A percentile compares a stretch with the other conserved stretches of the same genome.
Conservation (phyloP, 2,888 invertebrate species). For the Anarsia innoxiella region DNA sequence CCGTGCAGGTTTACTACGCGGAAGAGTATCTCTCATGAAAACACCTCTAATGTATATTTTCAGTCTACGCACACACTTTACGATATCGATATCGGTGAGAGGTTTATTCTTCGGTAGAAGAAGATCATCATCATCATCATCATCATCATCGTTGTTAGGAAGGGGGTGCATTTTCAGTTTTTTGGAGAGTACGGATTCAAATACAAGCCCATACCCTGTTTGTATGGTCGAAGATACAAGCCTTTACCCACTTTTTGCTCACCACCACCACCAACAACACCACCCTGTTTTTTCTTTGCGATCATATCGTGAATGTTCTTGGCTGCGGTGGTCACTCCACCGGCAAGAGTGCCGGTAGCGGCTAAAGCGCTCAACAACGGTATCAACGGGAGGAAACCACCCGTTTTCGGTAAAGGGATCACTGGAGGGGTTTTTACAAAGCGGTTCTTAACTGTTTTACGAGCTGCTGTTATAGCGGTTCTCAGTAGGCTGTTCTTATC, state of each 20-base stretch:
- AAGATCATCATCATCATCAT: too few relatives aligned
- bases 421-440: constrained; percentile 6
- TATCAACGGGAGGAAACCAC: constrained; percentile 33
- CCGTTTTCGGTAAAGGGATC: constrained; percentile 32
- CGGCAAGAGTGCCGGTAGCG: constrained; percentile 9
- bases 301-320: constrained; percentile 1
- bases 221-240: constrained; percentile 30
- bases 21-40: constrained; percentile 22
- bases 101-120: too few relatives aligned
- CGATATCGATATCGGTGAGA: constrained; percentile 9
- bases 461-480: too few relatives aligned
- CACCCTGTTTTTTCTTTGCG: background rate
- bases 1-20: constrained; percentile 14
- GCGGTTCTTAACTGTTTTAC: too few relatives aligned
- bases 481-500: too few relatives aligned
- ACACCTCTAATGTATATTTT: constrained; percentile 19
- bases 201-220: constrained; percentile 6
- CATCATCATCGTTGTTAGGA: too few relatives aligned
- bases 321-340: constrained; percentile 21
- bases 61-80: constrained; percentile 1
- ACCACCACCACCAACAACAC: too few relatives aligned
- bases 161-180: background rate
- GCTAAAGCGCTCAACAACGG: constrained; percentile 23
- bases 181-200: background rate
- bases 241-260: constrained; percentile 29